Evolutionary conservation across 2,113 vertebrate genomes (phyloP), one percentile per base, ranked within the genome.

Genomic region (Montifringilla adamsi): DNA sequence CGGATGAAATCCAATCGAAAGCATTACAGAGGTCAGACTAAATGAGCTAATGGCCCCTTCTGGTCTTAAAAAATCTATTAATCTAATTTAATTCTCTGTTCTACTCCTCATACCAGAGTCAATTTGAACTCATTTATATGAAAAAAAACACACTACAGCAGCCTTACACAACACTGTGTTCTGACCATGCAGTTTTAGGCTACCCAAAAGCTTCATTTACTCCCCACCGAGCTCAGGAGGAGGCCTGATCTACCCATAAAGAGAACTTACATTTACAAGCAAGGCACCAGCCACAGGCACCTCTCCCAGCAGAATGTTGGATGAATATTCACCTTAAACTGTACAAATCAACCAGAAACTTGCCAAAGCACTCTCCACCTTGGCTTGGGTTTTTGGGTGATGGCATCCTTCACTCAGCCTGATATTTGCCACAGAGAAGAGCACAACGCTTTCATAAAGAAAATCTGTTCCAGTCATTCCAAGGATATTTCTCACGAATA

Each of bases 21-120:
- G 73, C 80, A 94, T 90, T 92, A 96, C 89, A 95, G 94, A 97
- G 96, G 96, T 95, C 95, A 96, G 91, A 52, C 64, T 93, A 93
- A 95, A 96, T 92, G 96, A 97, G 89, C 89, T 97, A 96, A 94
- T 90, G 91, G 93, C 72, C 91, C 89, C 94, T 95, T 87, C 93
- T 97, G 91, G 93, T 97, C 93, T 95, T 94, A 93, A 96, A 95
- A 97, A 97, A 97, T 96, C 94, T 94, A 96, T 96, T 97, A 94
- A 96, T 95, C 93, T 95, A 93, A 97, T 97, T 96, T 93, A 95
- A 92, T 95, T 95, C 92, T 90, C 80, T 95, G 86, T 92, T 84
- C 93, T 89, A 77, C 86, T 97, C 93, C 89, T 96, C 89, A 97
- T 96, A 93, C 80, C 52, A 56, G 86, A 96, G 94, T 95, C 86